Base-by-base conservation (phyloP, 2,113 vertebrate genomes). In the Lonchura striata region DNA sequence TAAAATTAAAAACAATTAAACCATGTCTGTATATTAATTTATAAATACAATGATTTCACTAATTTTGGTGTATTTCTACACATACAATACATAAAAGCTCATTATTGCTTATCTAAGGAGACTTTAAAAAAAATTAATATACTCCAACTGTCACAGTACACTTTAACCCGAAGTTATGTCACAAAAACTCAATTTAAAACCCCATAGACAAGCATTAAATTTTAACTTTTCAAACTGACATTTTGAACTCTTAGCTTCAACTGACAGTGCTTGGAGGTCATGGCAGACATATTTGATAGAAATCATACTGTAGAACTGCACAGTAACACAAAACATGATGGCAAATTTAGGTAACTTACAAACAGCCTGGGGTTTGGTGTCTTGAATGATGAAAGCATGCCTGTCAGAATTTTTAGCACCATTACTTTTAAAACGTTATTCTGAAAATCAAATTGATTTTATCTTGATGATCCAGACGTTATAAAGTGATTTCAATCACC, bases 201-300 rank as follows among this genome's bases (percentile, higher is more conserved):
- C 6, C 64, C 46, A 65, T 0, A 66, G 31, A 25, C 3, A 70
- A 37, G 6, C 0, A 0, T 7, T 41, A 53, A 28, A 82, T 60
- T 68, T 33, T 39, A 57, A 20, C 54, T 33, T 72, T 91, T 66
- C 15, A 46, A 75, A 42, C 10, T 35, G 2, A 60, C 6, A 63
- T 27, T 77, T 59, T 59, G 59, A 86, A 18, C 19, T 66, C 20
- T 50, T 68, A 70, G 24, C 7, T 78, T 77, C 39, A 83, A 46
- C 14, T 74, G 37, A 49, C 46, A 31, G 41, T 13, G 46, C 6
- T 30, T 3, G 2, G 88, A 90, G 20, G 31, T 65, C 42, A 56
- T 31, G 31, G 6, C 42, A 57, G 46, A 50, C 12, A 20, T 49
- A 78, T 31, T 13, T 56, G 41, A 69, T 61, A 10, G 28, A 82